Evolutionary conservation across 2,797 vertebrate species (phyloP).

Genomic region (Mus caroli): DNA sequence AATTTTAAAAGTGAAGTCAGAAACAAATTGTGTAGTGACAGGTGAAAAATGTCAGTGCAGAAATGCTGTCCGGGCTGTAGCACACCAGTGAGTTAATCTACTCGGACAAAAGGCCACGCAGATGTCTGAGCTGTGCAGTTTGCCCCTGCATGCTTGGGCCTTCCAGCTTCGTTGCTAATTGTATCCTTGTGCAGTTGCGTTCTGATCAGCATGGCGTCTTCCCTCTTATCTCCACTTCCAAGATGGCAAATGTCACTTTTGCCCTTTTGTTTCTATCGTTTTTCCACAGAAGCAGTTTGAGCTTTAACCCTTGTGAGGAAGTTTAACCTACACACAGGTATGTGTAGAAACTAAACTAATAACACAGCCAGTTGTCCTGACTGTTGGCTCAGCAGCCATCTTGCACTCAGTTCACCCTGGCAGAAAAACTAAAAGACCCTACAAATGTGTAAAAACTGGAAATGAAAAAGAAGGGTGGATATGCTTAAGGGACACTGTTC

Average conservation of each 20-base stretch:
- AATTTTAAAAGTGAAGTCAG: slow-evolving; percentile 76
- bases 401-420: background rate
- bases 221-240: slow-evolving; percentile 25
- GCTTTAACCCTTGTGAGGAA: slow-evolving; percentile 53
- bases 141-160: background rate
- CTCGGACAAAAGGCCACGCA: slow-evolving; percentile 49
- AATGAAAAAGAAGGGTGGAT: background rate
- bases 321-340: background rate
- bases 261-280: background rate
- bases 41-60: slow-evolving; percentile 73
- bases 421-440: slow-evolving; percentile 46
- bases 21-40: slow-evolving; percentile 74
- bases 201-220: slow-evolving; percentile 19
- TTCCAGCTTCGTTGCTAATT: slow-evolving; percentile 20
- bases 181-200: slow-evolving; percentile 4
- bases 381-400: background rate
- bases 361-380: slow-evolving; percentile 49
- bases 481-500: background rate
- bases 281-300: slow-evolving; percentile 7
- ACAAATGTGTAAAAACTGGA: background rate
- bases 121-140: background rate
- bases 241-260: background rate
- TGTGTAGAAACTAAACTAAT: background rate
- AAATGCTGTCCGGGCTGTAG: slow-evolving; percentile 49
- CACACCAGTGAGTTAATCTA: slow-evolving; percentile 38